Evolutionary conservation across 2,113 vertebrate species (phyloP), one percentile per base, ranked within the genome.

Genomic region (Chrysochloris asiatica): DNA sequence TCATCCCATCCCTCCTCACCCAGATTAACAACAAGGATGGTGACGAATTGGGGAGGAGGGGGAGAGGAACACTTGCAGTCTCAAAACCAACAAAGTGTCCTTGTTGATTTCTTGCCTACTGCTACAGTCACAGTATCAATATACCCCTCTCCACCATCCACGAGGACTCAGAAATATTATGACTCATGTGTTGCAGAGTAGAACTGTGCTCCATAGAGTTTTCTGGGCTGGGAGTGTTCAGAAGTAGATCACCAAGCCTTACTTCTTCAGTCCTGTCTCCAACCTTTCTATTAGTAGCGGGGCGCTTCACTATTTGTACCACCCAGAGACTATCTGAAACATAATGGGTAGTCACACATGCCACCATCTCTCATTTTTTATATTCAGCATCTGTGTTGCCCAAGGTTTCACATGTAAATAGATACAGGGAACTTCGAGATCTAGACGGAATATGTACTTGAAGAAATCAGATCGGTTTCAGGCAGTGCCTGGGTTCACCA

Each of bases 401-500:
- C 13, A 0, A 11, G 75, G 26, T n/a, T 67, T n/a, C 43, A 26
- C 56, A 16, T 12, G 80, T 50, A 72, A 91, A 93, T 11, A 95
- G 94, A 94, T 77, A 36, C 4, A 38, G 84, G 50, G 72, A 14
- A 1, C 86, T 83, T 83, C 2, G 79, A 61, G 86, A 82, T n/a
- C 1, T 0, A 76, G 90, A 78, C 73, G 69, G 95, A 94, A 87
- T 69, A 96, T 71, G 81, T 45, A 45, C 94, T 95, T 85, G 0
- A 48, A 86, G 92, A 89, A 87, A 92, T 80, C 94, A 91, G 96
- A 95, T 96, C 91, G 0, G 19, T 93, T 96, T 94, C 94, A 77
- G 90, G 54, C 94, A 63, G 79, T 93, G 95, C 95, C 88, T 83
- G 96, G 96, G 97, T 97, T 98, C 97, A 97, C 82, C 88, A 4